Evolutionary conservation across 2,888 invertebrate genomes (phyloP).

Genomic region (Parasteatoda lunata): DNA sequence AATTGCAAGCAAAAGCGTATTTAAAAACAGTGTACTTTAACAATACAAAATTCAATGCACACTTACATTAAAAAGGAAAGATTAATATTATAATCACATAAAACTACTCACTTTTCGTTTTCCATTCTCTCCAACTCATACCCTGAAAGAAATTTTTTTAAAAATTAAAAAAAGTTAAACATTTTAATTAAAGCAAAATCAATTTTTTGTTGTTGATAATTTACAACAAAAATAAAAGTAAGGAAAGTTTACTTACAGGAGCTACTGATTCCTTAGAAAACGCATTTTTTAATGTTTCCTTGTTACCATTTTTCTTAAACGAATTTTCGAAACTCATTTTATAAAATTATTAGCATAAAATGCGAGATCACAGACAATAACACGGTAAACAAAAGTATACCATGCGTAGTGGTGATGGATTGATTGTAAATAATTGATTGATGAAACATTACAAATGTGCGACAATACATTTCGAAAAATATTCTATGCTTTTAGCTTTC

Average conservation of each 20-base stretch:
- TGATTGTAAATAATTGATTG: neutral
- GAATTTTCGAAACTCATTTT: constrained; percentile 18
- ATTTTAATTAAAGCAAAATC: neutral
- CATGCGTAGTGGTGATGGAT: neutral
- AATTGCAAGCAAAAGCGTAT: too few species aligned
- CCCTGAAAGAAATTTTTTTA: constrained; percentile 36
- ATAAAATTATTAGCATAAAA: neutral
- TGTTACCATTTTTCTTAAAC: constrained; percentile 26
- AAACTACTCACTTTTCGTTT: constrained; percentile 48
- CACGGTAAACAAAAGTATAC: too few species aligned
- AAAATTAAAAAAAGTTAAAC: neutral
- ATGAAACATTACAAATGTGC: neutral
- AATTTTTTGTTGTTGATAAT: neutral
- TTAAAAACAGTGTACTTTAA: constrained; percentile 78
- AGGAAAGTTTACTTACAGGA: constrained; percentile 15
- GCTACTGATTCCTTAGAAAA: neutral
- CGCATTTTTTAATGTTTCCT: constrained; percentile 12
- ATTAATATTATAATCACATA: neutral
- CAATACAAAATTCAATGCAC: constrained; percentile 83
- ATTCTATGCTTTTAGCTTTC: neutral
- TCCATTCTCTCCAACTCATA: constrained; percentile 55
- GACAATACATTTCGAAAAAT: too few species aligned
- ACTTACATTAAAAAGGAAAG: constrained; percentile 77
- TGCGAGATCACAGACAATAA: too few species aligned
- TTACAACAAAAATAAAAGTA: neutral